Conservation (phyloP, 2,113 vertebrate species). For the Motacilla alba region DNA sequence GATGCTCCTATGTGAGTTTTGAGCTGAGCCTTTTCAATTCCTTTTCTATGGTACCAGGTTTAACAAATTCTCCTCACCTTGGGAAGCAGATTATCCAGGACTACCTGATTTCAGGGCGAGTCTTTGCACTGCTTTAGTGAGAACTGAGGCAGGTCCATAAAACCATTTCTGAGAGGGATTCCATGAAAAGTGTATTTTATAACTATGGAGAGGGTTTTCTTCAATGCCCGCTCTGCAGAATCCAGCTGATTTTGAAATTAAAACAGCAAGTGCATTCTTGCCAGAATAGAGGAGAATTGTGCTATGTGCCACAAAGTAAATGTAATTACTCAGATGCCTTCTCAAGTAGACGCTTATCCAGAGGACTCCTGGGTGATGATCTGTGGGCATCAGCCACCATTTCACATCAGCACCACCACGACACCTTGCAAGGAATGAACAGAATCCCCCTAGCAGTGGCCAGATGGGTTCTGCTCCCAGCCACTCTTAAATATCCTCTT, state of each 20-base stretch:
- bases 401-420: not conserved
- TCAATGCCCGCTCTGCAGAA: not conserved
- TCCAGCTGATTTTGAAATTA: not conserved
- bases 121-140: not conserved
- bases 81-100: not conserved
- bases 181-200: not conserved
- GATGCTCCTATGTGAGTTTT: not conserved
- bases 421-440: not conserved
- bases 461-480: not conserved
- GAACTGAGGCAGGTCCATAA: not conserved
- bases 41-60: not conserved
- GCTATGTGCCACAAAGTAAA: not conserved
- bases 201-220: not conserved
- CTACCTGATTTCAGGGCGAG: not conserved
- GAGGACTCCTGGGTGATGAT: not conserved
- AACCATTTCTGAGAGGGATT: not conserved
- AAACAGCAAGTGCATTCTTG: not conserved
- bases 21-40: not conserved
- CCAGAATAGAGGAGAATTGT: not conserved
- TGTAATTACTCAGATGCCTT: not conserved
- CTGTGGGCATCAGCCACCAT: not conserved
- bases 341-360: not conserved
- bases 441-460: not conserved
- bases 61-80: not conserved
- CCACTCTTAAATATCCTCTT: slow-evolving; percentile 34